phyloP scores from a whole-genome alignment of 2,888 invertebrate genomes.

The Bellardia pandia region DNA sequence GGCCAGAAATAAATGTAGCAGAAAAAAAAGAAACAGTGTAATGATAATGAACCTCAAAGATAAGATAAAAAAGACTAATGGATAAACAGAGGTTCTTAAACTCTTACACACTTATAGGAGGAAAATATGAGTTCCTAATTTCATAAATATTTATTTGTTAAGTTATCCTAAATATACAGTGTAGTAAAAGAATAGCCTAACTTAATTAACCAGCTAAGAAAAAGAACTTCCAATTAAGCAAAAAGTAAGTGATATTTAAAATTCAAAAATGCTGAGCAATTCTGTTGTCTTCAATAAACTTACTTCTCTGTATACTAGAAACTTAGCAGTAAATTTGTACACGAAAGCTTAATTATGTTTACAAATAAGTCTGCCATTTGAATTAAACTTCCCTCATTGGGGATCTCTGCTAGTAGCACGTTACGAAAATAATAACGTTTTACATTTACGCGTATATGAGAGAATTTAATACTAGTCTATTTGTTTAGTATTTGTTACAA shows the following conservation, averaged over 20 bases:
- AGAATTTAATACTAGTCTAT: neutral
- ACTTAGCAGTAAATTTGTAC: too few species aligned
- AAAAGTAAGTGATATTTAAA: too few species aligned
- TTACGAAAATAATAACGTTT: neutral
- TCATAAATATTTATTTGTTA: too few species aligned
- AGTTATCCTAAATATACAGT: too few species aligned
- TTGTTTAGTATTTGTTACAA: slow-evolving; percentile 7
- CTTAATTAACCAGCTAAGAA: too few species aligned
- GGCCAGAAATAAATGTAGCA: neutral
- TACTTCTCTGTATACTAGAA: too few species aligned
- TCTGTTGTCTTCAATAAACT: too few species aligned
- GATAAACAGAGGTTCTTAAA: neutral
- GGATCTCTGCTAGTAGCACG: neutral
- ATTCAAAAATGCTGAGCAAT: too few species aligned
- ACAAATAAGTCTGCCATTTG: too few species aligned
- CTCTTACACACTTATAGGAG: neutral
- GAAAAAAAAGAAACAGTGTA: neutral
- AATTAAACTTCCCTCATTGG: neutral
- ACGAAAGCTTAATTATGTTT: too few species aligned
- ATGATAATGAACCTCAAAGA: neutral
- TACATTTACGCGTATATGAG: neutral
- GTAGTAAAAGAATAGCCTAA: too few species aligned
- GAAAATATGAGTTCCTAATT: neutral
- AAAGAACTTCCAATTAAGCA: too few species aligned
- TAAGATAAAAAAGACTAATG: neutral